Base-by-base conservation (phyloP, 2,888 invertebrate species). In the Tribolium freemani region DNA sequence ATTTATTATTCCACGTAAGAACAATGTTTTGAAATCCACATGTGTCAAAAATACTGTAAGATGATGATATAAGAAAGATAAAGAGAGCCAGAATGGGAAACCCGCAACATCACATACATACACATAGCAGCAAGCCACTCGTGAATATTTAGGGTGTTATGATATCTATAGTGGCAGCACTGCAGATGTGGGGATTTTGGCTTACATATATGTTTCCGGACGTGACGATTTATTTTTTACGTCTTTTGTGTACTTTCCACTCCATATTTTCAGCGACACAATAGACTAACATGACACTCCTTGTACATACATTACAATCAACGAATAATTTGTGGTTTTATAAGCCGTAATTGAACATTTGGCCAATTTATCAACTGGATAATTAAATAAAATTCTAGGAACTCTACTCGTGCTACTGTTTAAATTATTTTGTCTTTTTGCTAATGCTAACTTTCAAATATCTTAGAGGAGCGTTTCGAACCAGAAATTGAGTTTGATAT, bases 131-230 rank as follows among this genome's bases (percentile, higher is more conserved):
- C 79, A 80, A 81, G 77, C 82, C 82, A 81, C 82, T 83, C 84
- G 80, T 85, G 86, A 86, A 86, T 86, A 85, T 86, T 86, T 86
- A 85, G 84, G 83, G 81, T 83, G 83, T 83, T 83, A 83, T 83
- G 83, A 82, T 83, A 81, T 80, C 82, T 80, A 69, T 78, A 79
- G 79, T 79, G 79, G 78, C 79, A 77, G 76, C 77, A 77, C 76
- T 76, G 77, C 77, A 77, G 81, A 81, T 81, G 80, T 78, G 78
- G 73, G 79, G 78, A 78, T 79, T 81, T 78, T 78, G 71, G 76
- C 76, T 76, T 69, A 76, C 76, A 77, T 78, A 77, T 76, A 78
- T 75, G 71, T 76, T 72, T 75, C 66, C 56, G 73, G 73, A 81
- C 80, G 81, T 81, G 81, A 80, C 79, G 75, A 77, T 78, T 77